Evolutionary conservation across 2,797 vertebrate species (phyloP).

Genomic region (Xiphorhynchus erythropygius): DNA sequence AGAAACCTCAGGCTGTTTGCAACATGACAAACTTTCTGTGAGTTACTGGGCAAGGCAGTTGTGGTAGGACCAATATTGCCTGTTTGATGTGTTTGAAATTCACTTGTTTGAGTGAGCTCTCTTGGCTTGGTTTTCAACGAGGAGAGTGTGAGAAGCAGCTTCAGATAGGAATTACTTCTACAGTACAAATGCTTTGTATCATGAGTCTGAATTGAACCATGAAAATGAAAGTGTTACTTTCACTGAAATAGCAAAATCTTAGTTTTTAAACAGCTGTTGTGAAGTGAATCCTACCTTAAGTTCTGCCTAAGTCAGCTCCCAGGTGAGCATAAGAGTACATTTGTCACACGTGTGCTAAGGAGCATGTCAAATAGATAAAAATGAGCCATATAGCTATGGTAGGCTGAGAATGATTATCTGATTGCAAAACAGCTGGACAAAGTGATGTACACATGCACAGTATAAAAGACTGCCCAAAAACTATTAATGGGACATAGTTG

Average conservation of each 20-base stretch:
- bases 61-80: neutral
- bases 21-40: neutral
- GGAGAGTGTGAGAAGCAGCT: neutral
- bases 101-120: neutral
- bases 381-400: neutral
- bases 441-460: neutral
- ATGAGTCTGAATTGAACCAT: neutral
- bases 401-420: neutral
- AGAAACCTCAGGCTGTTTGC: neutral
- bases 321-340: neutral
- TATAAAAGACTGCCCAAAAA: neutral
- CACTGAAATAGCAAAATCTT: neutral
- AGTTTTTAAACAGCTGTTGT: neutral
- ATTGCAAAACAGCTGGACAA: neutral
- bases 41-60: neutral
- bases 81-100: neutral
- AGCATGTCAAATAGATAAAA: neutral
- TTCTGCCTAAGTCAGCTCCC: neutral
- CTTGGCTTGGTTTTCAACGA: neutral
- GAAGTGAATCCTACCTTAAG: neutral
- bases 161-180: neutral
- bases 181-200: neutral
- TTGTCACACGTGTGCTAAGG: neutral
- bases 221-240: neutral
- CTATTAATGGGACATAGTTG: fast-evolving